Evolutionary conservation across 2,113 vertebrate genomes (phyloP).

Genomic region (Brachypodius melanocephalos): DNA sequence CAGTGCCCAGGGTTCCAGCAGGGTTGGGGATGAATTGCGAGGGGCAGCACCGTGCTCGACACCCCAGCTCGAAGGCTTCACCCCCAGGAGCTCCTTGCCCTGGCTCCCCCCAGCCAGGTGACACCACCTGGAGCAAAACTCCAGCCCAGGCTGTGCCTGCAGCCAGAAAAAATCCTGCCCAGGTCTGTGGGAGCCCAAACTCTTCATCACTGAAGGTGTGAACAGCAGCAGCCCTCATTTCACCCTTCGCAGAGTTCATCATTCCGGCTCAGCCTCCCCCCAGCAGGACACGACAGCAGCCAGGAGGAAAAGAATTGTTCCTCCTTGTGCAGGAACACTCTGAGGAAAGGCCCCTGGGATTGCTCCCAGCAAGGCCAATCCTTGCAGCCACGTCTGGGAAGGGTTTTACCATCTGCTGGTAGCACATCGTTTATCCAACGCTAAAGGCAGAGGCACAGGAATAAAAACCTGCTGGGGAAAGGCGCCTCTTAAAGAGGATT

Average conservation of each 20-base stretch:
- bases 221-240: neutral
- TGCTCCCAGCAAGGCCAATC: constrained; percentile 12
- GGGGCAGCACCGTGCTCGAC: neutral
- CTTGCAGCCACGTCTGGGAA: neutral
- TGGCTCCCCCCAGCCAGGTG: neutral
- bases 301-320: constrained; percentile 28
- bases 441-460: neutral
- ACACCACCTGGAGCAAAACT: neutral
- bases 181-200: neutral
- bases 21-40: too few relatives aligned
- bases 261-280: neutral
- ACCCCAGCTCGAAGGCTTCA: neutral
- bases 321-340: neutral
- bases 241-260: neutral
- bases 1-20: too few relatives aligned
- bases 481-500: neutral
- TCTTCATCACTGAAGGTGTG: neutral
- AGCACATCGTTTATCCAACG: constrained; percentile 30
- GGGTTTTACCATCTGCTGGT: constrained; percentile 4
- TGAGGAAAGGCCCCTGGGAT: neutral
- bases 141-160: neutral
- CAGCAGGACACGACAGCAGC: neutral
- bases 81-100: neutral
- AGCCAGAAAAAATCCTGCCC: neutral
- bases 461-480: constrained; percentile 25